Conservation (phyloP, 37 sponge, comb jelly and placozoan genomes). For the Mnemiopsis leidyi region DNA sequence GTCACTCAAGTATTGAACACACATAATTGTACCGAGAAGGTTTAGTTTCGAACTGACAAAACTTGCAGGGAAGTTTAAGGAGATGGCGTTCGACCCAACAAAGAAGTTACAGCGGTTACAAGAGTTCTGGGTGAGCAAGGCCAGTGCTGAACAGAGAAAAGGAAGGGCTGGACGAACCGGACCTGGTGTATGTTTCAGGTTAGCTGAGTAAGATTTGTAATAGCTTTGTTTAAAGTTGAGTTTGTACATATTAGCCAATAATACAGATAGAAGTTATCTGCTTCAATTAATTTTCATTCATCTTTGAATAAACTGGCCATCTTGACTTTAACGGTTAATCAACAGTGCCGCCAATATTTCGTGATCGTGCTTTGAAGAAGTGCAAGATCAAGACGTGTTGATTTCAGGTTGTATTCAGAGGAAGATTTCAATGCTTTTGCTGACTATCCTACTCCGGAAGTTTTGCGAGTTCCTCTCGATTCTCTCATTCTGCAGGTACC, state of each 20-base stretch:
- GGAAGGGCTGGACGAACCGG: slow-evolving; percentile 97
- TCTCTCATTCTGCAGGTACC: slow-evolving; percentile 85
- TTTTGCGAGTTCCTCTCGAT: slow-evolving; percentile 86
- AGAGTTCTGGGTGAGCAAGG: slow-evolving; percentile 96
- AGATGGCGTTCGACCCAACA: slow-evolving; percentile 89
- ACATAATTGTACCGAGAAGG: no score
- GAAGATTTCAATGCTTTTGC: slow-evolving; percentile 83
- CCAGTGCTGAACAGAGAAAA: slow-evolving; percentile 96
- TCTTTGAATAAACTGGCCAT: no score
- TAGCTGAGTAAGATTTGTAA: not conserved
- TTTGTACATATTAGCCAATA: no score
- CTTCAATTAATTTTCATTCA: no score
- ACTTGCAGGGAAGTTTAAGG: slow-evolving; percentile 86
- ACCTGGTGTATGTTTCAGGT: slow-evolving; percentile 89
- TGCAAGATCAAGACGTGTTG: no score
- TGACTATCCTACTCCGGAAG: slow-evolving; percentile 90
- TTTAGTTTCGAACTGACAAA: no score
- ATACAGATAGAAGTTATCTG: no score
- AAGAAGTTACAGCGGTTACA: slow-evolving; percentile 87
- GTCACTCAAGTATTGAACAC: no score
- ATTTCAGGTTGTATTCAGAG: slow-evolving; percentile 79
- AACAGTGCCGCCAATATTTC: no score
- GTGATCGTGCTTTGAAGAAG: no score
- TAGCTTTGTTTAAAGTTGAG: no score
- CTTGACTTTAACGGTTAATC: no score